Percentiles rank a stretch among this genome's conserved stretches.
Conservation (phyloP, 2,888 invertebrate genomes). For the Fragum fragum region DNA sequence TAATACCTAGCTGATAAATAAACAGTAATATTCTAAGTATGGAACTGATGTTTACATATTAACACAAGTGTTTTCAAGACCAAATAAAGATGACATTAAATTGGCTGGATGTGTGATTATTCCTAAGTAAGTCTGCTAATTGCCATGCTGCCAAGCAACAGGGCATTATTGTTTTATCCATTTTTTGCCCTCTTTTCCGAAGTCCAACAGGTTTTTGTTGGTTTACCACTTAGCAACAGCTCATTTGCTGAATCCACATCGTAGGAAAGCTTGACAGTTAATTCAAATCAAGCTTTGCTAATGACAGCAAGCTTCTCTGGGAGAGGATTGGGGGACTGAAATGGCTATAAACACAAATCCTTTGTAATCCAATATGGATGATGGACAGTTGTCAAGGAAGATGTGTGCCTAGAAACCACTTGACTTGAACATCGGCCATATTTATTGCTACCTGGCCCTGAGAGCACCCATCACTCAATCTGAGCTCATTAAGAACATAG, state of each 20-base stretch:
- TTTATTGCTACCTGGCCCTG: slow-evolving; percentile 4
- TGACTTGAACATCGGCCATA: slow-evolving; percentile 12
- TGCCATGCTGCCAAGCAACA: slow-evolving; percentile 28
- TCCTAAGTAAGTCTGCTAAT: slow-evolving; percentile 15
- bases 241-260: slow-evolving; percentile 27
- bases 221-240: slow-evolving; percentile 15
- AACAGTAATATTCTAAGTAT: too few relatives aligned
- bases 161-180: slow-evolving; percentile 27
- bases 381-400: slow-evolving; percentile 29
- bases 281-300: slow-evolving; percentile 14
- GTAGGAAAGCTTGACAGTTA: slow-evolving; percentile 24
- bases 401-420: slow-evolving; percentile 31
- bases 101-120: not conserved
- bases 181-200: slow-evolving; percentile 1
- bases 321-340: slow-evolving; percentile 9
- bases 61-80: not conserved
- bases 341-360: slow-evolving; percentile 28
- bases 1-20: too few relatives aligned
- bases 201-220: slow-evolving; percentile 9
- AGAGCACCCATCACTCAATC: not conserved
- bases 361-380: slow-evolving; percentile 28
- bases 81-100: not conserved
- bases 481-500: not conserved
- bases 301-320: slow-evolving; percentile 22
- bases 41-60: too few relatives aligned